Evolutionary conservation across 2,113 vertebrate species (phyloP).

Genomic region (Mionectes macconnelli): DNA sequence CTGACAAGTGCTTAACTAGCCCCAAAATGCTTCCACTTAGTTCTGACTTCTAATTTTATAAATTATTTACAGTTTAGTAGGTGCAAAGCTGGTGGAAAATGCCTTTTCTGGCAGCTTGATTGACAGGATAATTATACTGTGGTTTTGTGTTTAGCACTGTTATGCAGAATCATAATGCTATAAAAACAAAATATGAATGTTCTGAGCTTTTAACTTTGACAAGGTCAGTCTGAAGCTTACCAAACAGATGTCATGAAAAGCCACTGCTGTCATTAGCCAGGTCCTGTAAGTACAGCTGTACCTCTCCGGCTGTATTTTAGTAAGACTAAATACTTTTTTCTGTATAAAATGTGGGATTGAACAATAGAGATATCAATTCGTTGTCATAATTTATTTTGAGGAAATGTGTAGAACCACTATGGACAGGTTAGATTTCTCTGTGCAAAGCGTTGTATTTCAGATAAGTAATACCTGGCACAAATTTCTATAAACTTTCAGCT

Average conservation of each 20-base stretch:
- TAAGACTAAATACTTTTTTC: background rate
- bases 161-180: constrained; percentile 74
- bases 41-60: constrained; percentile 77
- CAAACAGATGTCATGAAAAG: constrained; percentile 69
- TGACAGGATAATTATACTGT: constrained; percentile 79
- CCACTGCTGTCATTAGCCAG: constrained; percentile 45
- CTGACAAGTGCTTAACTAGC: constrained; percentile 75
- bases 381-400: background rate
- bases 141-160: constrained; percentile 80
- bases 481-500: background rate
- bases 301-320: constrained; percentile 34
- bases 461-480: background rate
- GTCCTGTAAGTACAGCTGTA: constrained; percentile 49
- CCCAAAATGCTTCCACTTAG: constrained; percentile 72
- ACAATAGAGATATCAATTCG: background rate
- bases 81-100: constrained; percentile 75
- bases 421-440: background rate
- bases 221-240: constrained; percentile 74
- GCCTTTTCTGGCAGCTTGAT: constrained; percentile 74
- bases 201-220: constrained; percentile 82
- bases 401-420: background rate
- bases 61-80: constrained; percentile 82
- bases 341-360: background rate
- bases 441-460: background rate
- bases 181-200: constrained; percentile 76